A percentile compares a stretch with the other conserved stretches of the same genome.
Conservation (phyloP, 2,113 vertebrate genomes). For the Erythrocebus patas region DNA sequence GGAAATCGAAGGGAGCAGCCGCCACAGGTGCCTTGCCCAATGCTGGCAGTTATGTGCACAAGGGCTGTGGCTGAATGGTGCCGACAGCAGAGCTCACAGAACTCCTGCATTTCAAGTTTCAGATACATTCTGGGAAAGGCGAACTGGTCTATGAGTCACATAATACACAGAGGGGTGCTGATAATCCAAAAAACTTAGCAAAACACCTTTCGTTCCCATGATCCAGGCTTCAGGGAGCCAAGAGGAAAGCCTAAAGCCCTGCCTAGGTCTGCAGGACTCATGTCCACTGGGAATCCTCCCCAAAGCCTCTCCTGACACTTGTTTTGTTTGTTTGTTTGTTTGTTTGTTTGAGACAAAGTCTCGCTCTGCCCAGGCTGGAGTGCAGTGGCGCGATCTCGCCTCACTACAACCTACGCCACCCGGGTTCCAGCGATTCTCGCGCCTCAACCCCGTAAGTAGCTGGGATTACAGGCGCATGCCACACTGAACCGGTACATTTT, state of each 20-base stretch:
- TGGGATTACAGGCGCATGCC: too few species aligned
- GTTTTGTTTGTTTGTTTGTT: too few species aligned
- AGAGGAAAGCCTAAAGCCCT: background rate
- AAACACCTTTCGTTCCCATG: background rate
- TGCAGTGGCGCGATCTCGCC: too few species aligned
- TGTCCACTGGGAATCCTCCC: background rate
- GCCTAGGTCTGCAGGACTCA: background rate
- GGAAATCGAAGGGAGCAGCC: accelerated
- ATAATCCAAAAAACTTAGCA: background rate
- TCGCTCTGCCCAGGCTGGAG: too few species aligned
- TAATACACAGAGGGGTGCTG: background rate
- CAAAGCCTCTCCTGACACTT: background rate
- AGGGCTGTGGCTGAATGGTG: background rate
- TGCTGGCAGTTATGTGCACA: background rate
- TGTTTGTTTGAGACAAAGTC: too few species aligned
- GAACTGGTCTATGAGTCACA: background rate
- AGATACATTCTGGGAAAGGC: background rate
- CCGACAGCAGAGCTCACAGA: background rate
- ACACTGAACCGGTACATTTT: too few species aligned
- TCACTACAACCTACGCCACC: too few species aligned
- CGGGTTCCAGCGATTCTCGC: too few species aligned
- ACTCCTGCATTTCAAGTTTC: background rate
- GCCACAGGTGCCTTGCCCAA: background rate
- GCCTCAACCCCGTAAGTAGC: too few species aligned
- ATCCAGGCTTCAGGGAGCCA: too few species aligned